Base-by-base conservation (phyloP, 2,888 invertebrate species). In the Drosophila austrosaltans region DNA sequence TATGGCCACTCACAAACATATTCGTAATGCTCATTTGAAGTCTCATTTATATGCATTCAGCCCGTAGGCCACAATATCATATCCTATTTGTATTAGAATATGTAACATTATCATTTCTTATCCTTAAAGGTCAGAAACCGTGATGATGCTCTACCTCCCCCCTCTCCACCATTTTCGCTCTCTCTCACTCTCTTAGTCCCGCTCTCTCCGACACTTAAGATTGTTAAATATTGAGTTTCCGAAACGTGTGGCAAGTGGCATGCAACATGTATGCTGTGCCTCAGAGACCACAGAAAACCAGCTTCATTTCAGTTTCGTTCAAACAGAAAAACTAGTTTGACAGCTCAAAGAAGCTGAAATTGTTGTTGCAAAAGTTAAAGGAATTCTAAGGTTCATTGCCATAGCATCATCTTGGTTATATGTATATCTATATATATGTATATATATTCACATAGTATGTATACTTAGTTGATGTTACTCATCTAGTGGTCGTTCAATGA, bases 281-380 rank as follows among this genome's bases (percentile, higher is more conserved):
- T 5, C 44, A 48, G 30, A 60, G 28, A 65, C 54, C 72, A 53
- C 71, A 71, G 66, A 36, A 68, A 78, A 85, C 71, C 71, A 79
- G 81, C 78, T 83, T 78, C 77, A 83, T 88, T 85, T 85, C 88
- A 77, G 82, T 85, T 85, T 85, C 85, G 71, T 86, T 85, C 67
- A 72, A 69, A 39, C 73, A 83, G 75, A 71, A 59, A 81, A 85
- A 85, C 88, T 78, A 79, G 85, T 88, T 88, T 87, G 82, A 71
- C 84, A 81, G 74, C 87, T 66, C 48, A 53, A 71, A 48, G 48
- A 71, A 48, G 48, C 25, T 48, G 48, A 4, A 48, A 48, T 48
- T 48, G 68, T 66, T 64, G 60, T 77, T 66, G 64, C 66, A 70
- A 68, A 71, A 70, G 72, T 64, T 74, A 61, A 62, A 66, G 67